A percentile compares a stretch with the other conserved stretches of the same genome.
These are phyloP conservation scores for Rhagoletis zephyria DNA, from an alignment of 1,140 invertebrate genomes.

Conservation along the genomic window DNA sequence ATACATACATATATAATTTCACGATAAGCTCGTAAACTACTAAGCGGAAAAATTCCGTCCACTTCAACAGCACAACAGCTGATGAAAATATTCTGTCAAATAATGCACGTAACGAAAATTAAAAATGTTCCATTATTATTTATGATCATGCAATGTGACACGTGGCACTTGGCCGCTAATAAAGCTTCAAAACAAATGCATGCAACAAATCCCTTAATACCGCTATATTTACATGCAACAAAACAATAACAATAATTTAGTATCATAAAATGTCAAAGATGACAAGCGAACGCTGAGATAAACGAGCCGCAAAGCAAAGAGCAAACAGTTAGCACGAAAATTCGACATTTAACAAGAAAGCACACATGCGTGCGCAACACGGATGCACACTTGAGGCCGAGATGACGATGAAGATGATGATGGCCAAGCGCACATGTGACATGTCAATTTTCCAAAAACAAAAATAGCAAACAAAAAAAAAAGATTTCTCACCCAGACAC, in stretches of 20 bases:
- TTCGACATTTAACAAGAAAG: constrained; percentile 26
- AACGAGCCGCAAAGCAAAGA: constrained; percentile 44
- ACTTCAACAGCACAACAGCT: too few relatives aligned
- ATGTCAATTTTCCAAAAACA: constrained; percentile 24
- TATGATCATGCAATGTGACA: background rate
- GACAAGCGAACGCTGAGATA: constrained; percentile 21
- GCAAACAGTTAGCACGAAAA: constrained; percentile 48
- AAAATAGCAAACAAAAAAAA: background rate
- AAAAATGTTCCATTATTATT: constrained; percentile 26
- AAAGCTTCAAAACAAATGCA: constrained; percentile 39
- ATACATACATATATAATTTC: too few relatives aligned
- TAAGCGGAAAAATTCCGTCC: too few relatives aligned
- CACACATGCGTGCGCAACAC: constrained; percentile 19
- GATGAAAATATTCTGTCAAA: background rate
- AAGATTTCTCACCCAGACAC: background rate
- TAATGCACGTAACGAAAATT: background rate
- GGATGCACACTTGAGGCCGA: background rate
- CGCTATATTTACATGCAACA: constrained; percentile 36
- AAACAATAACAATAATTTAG: constrained; percentile 43
- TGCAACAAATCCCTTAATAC: constrained; percentile 39
- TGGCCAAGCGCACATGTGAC: constrained; percentile 37
- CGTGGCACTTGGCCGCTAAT: constrained; percentile 1
- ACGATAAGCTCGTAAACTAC: too few relatives aligned
- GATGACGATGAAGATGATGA: background rate
- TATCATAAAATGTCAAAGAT: constrained; percentile 49